These are phyloP conservation scores for Campylorhamphus procurvoides DNA, from an alignment of 2,113 vertebrate genomes.

Conservation along the genomic window DNA sequence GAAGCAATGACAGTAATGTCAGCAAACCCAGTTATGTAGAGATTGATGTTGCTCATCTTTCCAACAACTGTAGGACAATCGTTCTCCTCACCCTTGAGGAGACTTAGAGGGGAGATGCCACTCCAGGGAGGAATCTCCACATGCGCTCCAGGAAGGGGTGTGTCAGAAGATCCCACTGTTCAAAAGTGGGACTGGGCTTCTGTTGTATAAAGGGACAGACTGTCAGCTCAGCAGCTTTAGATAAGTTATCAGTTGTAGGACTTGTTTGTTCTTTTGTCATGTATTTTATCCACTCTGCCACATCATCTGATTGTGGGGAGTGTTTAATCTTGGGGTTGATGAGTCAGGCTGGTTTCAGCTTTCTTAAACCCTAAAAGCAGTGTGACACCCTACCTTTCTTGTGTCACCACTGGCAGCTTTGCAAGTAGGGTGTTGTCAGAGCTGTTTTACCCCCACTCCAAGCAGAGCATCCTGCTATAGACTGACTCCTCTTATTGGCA, in stretches of 20 bases:
- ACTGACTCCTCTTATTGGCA: neutral
- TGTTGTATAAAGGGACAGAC: neutral
- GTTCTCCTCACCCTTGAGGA: neutral
- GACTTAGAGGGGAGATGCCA: neutral
- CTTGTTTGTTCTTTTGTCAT: neutral
- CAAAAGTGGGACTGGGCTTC: neutral
- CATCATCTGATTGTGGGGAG: neutral
- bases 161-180: neutral
- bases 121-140: neutral
- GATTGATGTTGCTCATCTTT: neutral
- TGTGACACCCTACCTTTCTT: neutral
- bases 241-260: neutral
- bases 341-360: neutral
- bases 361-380: neutral
- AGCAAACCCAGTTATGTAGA: neutral
- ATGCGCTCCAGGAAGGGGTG: fast-evolving
- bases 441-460: neutral
- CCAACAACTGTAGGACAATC: no score
- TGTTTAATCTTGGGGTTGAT: neutral
- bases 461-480: neutral
- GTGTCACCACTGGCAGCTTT: neutral
- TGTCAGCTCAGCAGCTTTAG: neutral
- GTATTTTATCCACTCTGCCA: neutral
- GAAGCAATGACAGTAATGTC: fast-evolving
- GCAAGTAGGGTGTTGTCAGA: neutral